Conservation (phyloP, 2,888 invertebrate genomes). For the Stegophylla sp. region DNA sequence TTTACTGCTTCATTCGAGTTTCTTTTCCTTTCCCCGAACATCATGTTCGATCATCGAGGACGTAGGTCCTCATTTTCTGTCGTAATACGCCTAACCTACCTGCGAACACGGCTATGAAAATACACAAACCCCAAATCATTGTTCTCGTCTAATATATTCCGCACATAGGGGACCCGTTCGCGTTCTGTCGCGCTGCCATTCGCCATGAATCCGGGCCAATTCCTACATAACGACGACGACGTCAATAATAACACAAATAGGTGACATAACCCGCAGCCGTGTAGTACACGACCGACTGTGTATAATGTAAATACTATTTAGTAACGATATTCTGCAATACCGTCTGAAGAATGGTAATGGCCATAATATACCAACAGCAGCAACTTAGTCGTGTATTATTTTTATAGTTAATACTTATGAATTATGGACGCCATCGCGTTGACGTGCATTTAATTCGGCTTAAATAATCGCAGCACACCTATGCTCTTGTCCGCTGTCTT, state of each 20-base stretch:
- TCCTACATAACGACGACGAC: not conserved
- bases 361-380: not conserved
- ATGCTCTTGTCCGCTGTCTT: too few relatives aligned
- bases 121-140: not conserved
- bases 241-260: not conserved
- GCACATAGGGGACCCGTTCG: not conserved
- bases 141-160: not conserved
- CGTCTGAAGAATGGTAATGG: slow-evolving; percentile 22
- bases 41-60: too few relatives aligned
- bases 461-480: too few relatives aligned
- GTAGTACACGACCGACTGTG: not conserved
- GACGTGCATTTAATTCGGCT: too few relatives aligned
- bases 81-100: not conserved
- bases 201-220: slow-evolving; percentile 17
- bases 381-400: too few relatives aligned
- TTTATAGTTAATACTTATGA: not conserved
- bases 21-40: too few relatives aligned
- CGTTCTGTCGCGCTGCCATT: not conserved
- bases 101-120: not conserved
- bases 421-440: too few relatives aligned
- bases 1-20: too few relatives aligned
- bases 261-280: slow-evolving; percentile 26
- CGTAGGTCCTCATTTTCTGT: slow-evolving; percentile 20
- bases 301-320: not conserved
- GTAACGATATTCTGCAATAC: slow-evolving; percentile 9